A percentile compares a stretch with the other conserved stretches of the same genome.
Conservation (phyloP, 2,797 vertebrate genomes). For the Rhodeus uyekii region DNA sequence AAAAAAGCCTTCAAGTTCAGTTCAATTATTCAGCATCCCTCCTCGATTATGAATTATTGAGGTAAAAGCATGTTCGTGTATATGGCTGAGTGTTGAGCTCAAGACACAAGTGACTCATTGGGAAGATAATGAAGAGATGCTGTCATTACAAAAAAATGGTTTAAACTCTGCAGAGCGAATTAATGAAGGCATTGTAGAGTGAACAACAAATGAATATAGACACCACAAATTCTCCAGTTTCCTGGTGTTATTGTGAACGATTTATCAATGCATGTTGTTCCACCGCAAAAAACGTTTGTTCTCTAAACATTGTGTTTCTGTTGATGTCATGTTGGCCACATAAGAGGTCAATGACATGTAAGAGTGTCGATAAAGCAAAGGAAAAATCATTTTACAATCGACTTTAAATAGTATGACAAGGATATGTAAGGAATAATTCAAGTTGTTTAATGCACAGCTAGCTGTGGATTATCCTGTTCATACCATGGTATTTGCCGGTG, state of each 20-base stretch:
- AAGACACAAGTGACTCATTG: constrained; percentile 66
- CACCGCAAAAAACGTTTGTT: background rate
- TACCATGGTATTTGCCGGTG: background rate
- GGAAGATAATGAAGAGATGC: constrained; percentile 61
- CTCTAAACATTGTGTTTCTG: background rate
- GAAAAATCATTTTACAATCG: too few relatives aligned
- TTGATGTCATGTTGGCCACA: background rate
- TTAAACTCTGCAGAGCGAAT: background rate
- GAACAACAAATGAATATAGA: background rate
- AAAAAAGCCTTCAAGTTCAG: constrained; percentile 85
- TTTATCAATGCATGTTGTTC: background rate
- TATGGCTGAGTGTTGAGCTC: constrained; percentile 67
- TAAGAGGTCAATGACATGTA: background rate
- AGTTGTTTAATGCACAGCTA: background rate
- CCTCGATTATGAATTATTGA: constrained; percentile 85
- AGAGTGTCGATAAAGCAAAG: background rate
- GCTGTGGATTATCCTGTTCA: background rate
- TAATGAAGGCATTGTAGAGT: background rate
- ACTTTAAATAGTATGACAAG: background rate
- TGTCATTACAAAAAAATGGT: constrained; percentile 42
- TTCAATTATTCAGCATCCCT: constrained; percentile 87
- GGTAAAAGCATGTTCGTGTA: constrained; percentile 84
- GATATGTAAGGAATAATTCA: background rate
- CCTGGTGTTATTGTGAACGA: background rate
- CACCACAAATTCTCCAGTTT: background rate